Base-by-base conservation (phyloP, 2,888 invertebrate species). In the Philhelius pedissequus region DNA sequence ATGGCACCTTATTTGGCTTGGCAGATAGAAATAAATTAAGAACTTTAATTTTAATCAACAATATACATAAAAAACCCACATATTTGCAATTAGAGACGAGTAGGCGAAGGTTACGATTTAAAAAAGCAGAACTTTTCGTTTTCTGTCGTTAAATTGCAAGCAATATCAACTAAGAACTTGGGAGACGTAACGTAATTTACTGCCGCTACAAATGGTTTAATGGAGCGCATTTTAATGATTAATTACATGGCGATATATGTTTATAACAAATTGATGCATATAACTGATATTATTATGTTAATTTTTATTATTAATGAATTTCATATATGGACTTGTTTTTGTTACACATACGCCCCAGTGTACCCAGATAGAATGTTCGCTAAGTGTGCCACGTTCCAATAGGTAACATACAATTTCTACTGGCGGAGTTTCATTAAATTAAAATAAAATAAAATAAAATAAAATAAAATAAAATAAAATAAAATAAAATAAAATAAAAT, bases 151-250 rank as follows among this genome's bases (percentile, higher is more conserved):
- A 69, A 43, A 71, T 56, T 38, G 18, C 52, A 56, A 48, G 62
- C 9, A 38, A 40, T 58, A 58, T 40, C 13, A 30, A 50, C 52
- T 32, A 38, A 40, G 25, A 68, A 50, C 58, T 18, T 9, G 9
- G 9, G 52, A 70, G 18, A 32, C 56, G 35, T 18, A 56, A 20
- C 20, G 8, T 5, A 38, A 20, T n/a, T 32, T 68, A 30, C 30
- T 43, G 50, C 32, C 56, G 43, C 70, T 58, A 56, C 11, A 45
- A 70, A 27, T 70, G 54, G 30, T 43, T 76, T 62, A 76, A 32
- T 70, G 43, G 56, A 81, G 40, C 52, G 32, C 50, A 66, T 66
- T 71, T 71, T 27, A 76, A 66, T 71, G 70, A 76, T 60, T 58
- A 76, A 81, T 71, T 35, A 71, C 64, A 66, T 58, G 27, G 58